phyloP scores from a whole-genome alignment of 2,113 vertebrate genomes.

The Triplophysa siluroides region DNA sequence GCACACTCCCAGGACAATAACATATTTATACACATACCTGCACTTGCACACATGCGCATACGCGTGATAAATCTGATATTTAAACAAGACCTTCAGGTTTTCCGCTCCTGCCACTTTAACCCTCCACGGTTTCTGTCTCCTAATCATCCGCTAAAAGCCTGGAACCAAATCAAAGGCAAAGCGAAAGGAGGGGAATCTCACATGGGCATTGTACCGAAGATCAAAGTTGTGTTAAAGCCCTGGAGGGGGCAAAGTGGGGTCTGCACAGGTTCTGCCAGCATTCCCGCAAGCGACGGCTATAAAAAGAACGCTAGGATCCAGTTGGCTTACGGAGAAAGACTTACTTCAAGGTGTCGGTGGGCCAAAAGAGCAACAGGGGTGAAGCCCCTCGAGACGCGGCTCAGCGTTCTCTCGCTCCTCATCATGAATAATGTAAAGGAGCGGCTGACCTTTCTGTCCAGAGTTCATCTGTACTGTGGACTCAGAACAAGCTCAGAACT shows the following conservation, averaged over 20 bases:
- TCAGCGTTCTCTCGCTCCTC: slow-evolving; percentile 11
- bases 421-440: slow-evolving; percentile 54
- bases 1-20: background rate
- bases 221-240: slow-evolving; percentile 38
- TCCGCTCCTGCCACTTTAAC: slow-evolving; percentile 60
- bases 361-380: slow-evolving; percentile 12
- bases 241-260: slow-evolving; percentile 18
- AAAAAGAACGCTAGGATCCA: slow-evolving; percentile 24
- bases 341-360: background rate
- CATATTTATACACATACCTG: slow-evolving; percentile 30
- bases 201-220: slow-evolving; percentile 45
- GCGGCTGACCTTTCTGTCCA: slow-evolving; percentile 50
- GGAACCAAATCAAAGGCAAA: slow-evolving; percentile 67
- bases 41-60: slow-evolving; percentile 32
- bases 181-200: slow-evolving; percentile 29
- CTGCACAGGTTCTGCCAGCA: slow-evolving; percentile 1
- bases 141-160: slow-evolving; percentile 71
- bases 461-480: slow-evolving; percentile 17
- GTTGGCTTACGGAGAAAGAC: slow-evolving; percentile 17
- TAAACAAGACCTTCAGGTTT: slow-evolving; percentile 63
- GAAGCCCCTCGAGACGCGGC: slow-evolving; percentile 5
- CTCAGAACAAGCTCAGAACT: slow-evolving; percentile 30
- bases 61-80: slow-evolving; percentile 74
- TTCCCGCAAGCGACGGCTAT: slow-evolving; percentile 32
- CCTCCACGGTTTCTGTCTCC: slow-evolving; percentile 64